phyloP scores from a whole-genome alignment of 2,797 vertebrate species.

The Bovichtus variegatus region DNA sequence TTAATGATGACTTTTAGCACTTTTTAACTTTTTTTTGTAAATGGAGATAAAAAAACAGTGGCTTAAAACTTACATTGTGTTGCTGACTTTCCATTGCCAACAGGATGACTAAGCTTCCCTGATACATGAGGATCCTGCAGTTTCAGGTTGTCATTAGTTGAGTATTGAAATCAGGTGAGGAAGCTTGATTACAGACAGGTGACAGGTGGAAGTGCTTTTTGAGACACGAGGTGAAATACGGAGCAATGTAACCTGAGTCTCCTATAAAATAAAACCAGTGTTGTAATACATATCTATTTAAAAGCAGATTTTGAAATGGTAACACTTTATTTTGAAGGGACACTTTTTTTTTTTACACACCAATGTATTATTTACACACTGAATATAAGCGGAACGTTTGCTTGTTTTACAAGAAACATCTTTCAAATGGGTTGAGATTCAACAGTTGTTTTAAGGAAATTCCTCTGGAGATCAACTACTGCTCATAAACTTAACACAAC shows the following conservation, averaged over 20 bases:
- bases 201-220: neutral
- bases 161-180: constrained; percentile 66
- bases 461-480: neutral
- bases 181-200: constrained; percentile 14
- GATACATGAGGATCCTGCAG: neutral
- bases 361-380: too few species aligned
- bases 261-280: neutral
- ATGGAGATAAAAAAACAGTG: neutral
- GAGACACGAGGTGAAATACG: neutral
- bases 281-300: neutral
- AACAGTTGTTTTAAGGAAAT: neutral
- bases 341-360: neutral
- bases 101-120: constrained; percentile 1
- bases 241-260: neutral
- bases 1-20: neutral
- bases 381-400: neutral
- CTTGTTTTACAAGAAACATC: neutral
- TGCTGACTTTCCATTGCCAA: constrained; percentile 54
- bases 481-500: neutral
- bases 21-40: neutral
- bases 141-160: constrained; percentile 17
- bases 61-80: constrained; percentile 52
- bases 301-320: neutral
- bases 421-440: neutral
- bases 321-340: neutral